Evolutionary conservation across 2,797 vertebrate genomes (phyloP).

Genomic region (Malurus splendens): DNA sequence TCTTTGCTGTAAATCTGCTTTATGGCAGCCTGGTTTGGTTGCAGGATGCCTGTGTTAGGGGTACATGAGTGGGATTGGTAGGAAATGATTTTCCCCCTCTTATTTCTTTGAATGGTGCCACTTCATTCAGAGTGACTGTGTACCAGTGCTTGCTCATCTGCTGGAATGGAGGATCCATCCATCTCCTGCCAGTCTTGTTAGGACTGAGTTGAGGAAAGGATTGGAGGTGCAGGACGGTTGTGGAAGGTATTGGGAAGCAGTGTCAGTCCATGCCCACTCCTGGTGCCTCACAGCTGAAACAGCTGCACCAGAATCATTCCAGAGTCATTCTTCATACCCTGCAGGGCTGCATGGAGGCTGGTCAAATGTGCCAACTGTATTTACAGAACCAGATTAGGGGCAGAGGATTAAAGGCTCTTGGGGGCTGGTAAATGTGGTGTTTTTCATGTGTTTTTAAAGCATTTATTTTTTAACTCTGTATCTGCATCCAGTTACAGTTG

Average conservation of each 20-base stretch:
- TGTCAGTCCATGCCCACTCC: rapidly evolving
- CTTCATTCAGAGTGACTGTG: not conserved
- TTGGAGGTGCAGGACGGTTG: not conserved
- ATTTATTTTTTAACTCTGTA: not conserved
- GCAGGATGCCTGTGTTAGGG: not conserved
- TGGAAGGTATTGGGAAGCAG: not conserved
- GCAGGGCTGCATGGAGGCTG: rapidly evolving
- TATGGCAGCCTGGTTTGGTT: not conserved
- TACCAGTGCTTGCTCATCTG: rapidly evolving
- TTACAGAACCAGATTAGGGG: not conserved
- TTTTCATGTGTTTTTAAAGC: not conserved
- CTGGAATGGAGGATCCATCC: not conserved
- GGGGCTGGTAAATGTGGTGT: not conserved
- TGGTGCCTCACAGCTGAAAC: not conserved
- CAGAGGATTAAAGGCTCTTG: not conserved
- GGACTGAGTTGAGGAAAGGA: not conserved
- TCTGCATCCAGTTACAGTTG: not conserved
- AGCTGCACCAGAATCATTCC: not conserved
- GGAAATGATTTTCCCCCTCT: not conserved
- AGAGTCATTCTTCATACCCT: not conserved
- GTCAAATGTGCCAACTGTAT: not conserved
- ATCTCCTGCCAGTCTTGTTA: not conserved
- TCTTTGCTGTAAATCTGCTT: not conserved
- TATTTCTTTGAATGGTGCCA: not conserved
- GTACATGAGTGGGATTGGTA: not conserved